A percentile compares a stretch with the other conserved stretches of the same genome.
Evolutionary conservation across 2,797 vertebrate genomes (phyloP).

Genomic region (Lacerta bilineata): DNA sequence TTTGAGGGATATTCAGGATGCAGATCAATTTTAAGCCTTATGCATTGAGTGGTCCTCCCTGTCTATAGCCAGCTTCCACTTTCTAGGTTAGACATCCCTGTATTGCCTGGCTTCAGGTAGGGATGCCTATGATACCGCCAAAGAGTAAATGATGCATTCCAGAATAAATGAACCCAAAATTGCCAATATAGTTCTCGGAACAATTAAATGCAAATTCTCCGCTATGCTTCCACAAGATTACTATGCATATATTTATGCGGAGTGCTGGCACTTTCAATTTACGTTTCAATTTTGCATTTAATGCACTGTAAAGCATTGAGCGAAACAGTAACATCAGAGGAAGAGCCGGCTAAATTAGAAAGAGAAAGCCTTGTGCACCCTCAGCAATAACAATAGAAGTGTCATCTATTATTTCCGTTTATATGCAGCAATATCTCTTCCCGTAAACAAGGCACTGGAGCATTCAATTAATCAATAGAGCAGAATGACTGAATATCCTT

Average conservation of each 20-base stretch:
- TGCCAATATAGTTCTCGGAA: constrained; percentile 45
- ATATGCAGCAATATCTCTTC: constrained; percentile 29
- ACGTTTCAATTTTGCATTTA: constrained; percentile 62
- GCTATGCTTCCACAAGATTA: constrained; percentile 43
- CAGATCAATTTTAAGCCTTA: not conserved
- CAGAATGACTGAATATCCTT: not conserved
- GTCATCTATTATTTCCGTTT: constrained; percentile 32
- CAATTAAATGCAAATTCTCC: constrained; percentile 41
- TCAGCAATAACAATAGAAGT: constrained; percentile 46
- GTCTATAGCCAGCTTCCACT: constrained; percentile 17
- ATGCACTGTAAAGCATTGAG: constrained; percentile 55
- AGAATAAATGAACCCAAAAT: constrained; percentile 47
- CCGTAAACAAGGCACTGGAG: not conserved
- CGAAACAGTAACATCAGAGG: constrained; percentile 56
- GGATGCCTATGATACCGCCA: not conserved
- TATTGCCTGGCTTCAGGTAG: constrained; percentile 3
- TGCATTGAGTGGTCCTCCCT: not conserved
- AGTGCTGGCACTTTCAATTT: constrained; percentile 67
- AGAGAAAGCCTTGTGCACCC: constrained; percentile 39
- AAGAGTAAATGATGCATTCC: constrained; percentile 46
- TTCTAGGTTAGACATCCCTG: constrained; percentile 42
- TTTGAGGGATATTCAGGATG: not conserved
- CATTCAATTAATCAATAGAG: not conserved
- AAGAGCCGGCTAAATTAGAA: constrained; percentile 60
- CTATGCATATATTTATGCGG: constrained; percentile 58